These are phyloP conservation scores for Melolontha melolontha DNA, from an alignment of 2,888 invertebrate genomes.

Conservation along the genomic window DNA sequence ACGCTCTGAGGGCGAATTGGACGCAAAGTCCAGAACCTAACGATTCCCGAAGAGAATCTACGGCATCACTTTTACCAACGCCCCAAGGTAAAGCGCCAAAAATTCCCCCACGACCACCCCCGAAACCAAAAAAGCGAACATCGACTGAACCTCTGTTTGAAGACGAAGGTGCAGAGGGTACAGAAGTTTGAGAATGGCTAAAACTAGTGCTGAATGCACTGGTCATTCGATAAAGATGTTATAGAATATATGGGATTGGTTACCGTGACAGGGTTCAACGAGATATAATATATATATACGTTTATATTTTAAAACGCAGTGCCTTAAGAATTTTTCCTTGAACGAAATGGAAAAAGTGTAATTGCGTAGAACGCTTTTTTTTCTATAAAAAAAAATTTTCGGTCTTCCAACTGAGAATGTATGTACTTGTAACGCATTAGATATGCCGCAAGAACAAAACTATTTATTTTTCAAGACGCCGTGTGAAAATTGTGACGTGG, in stretches of 20 bases:
- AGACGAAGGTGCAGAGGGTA: slow-evolving; percentile 90
- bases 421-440: not conserved
- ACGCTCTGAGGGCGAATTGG: slow-evolving; percentile 59
- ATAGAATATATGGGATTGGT: slow-evolving; percentile 33
- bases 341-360: not conserved
- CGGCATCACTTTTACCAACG: slow-evolving; percentile 53
- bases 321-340: slow-evolving; percentile 34
- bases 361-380: slow-evolving; percentile 2
- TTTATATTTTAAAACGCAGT: slow-evolving; percentile 29
- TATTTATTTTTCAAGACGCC: not conserved
- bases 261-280: slow-evolving; percentile 50
- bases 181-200: slow-evolving; percentile 80
- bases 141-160: slow-evolving; percentile 83
- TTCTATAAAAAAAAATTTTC: slow-evolving; percentile 5
- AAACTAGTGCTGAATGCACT: slow-evolving; percentile 61
- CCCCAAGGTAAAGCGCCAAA: slow-evolving; percentile 66
- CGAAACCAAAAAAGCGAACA: slow-evolving; percentile 84
- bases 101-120: slow-evolving; percentile 86
- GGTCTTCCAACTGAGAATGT: slow-evolving; percentile 35
- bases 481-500: not conserved
- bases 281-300: slow-evolving; percentile 34
- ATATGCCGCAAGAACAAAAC: too few species aligned
- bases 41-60: slow-evolving; percentile 58
- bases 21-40: slow-evolving; percentile 66
- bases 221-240: slow-evolving; percentile 56